Evolutionary conservation across 2,113 vertebrate genomes (phyloP).

Genomic region (Cynoglossus semilaevis): DNA sequence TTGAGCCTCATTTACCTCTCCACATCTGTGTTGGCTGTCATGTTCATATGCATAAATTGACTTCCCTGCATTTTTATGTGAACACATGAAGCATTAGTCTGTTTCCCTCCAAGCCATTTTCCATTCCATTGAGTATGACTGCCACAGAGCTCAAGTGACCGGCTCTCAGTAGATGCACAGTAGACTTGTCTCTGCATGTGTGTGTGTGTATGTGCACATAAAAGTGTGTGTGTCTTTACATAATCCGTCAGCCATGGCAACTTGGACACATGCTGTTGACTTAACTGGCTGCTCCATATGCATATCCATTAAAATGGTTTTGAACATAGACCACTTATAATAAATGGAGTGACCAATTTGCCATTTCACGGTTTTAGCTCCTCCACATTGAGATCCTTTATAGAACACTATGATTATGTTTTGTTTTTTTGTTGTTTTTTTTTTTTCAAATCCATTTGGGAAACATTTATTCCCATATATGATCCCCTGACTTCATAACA

Average conservation of each 20-base stretch:
- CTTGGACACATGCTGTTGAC: slow-evolving; percentile 54
- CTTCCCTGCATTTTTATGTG: slow-evolving; percentile 35
- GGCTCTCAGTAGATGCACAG: slow-evolving; percentile 45
- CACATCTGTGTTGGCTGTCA: slow-evolving; percentile 18
- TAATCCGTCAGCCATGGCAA: slow-evolving; percentile 37
- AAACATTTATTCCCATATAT: too few relatives aligned
- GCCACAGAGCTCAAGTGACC: slow-evolving; percentile 58
- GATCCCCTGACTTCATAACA: too few relatives aligned
- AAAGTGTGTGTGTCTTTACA: slow-evolving; percentile 23
- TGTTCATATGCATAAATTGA: slow-evolving; percentile 30
- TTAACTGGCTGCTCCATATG: slow-evolving; percentile 38
- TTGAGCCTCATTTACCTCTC: slow-evolving; percentile 17
- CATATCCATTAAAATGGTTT: slow-evolving; percentile 20
- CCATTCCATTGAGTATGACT: slow-evolving; percentile 53
- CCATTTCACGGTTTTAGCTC: too few relatives aligned
- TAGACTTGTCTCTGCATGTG: slow-evolving; percentile 61
- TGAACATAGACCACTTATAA: neutral
- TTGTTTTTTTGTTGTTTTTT: neutral
- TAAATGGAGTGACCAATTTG: too few relatives aligned
- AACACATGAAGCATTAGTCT: slow-evolving; percentile 33
- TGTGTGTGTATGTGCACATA: slow-evolving; percentile 15
- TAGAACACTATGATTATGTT: too few relatives aligned
- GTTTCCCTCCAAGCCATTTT: slow-evolving; percentile 47
- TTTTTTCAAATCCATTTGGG: too few relatives aligned
- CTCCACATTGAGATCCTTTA: too few relatives aligned